Base-by-base conservation (phyloP, 2,797 vertebrate genomes). In the Rhyacichthys aspro region DNA sequence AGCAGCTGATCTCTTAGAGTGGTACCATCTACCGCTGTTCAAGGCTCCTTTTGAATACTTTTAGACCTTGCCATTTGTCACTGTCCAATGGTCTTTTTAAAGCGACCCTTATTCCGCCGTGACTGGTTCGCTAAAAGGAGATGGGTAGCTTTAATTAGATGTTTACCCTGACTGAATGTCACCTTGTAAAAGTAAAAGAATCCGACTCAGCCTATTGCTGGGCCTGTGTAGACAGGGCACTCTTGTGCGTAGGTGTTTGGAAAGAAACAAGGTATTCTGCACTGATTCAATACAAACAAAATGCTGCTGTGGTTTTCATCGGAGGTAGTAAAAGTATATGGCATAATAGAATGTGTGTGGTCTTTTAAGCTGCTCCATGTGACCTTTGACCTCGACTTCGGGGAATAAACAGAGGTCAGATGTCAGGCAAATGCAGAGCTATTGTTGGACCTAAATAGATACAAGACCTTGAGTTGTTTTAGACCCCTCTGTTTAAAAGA, bases 301-400 rank as follows among this genome's bases (percentile, higher is more conserved):
- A 72, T 55, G 33, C 18, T 53, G 11, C 59, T 62, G 49, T 73
- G 81, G 69, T 79, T 83, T 65, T 81, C 18, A 64, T n/a, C 36
- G 23, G 23, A 28, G 23, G 66, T 57, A 59, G 71, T 76, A 72
- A 82, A 55, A 70, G 32, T 56, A 8, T 12, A 33, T 43, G 16
- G 56, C 18, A 73, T 47, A 57, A 78, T 38, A 52, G 56, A 65
- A 36, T 60, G 28, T 45, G 70, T 68, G 79, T 85, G 83, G 83
- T 74, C 67, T 62, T 64, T 74, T 85, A 66, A 44, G 47, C 15
- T 12, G 16, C 56, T 43, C 49, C 62, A 17, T 16, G 28, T 46
- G 74, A 70, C 57, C 60, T 80, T 63, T 71, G 62, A 37, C 32
- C 54, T 59, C 41, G 18, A 39, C 64, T 76, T 81, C 63, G 64